Evolutionary conservation across 1,140 invertebrate genomes (phyloP), one percentile per base, ranked within the genome.

Genomic region (Drosophila willistoni): DNA sequence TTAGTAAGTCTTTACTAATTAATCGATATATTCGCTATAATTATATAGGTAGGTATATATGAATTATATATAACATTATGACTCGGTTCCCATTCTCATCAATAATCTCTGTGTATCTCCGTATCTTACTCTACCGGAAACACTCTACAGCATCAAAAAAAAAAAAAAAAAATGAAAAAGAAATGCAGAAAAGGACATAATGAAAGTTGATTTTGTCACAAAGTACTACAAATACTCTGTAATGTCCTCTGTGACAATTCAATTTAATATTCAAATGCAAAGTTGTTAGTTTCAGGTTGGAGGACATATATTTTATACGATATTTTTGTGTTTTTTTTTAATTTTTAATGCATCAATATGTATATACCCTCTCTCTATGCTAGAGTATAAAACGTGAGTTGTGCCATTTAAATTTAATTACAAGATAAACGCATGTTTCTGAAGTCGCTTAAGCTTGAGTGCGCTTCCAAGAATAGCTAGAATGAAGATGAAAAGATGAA

Each of bases 391-490:
- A 34, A 57, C 65, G 44, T 71, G 77, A 77, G 75, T 77, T 77
- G 71, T 71, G 39, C 73, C 74, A 77, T 77, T 77, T 77, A 78
- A 77, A 77, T 77, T 77, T 77, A 77, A 77, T 78, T 77, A 78
- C 63, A 68, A 77, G 75, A 77, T 77, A 77, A 77, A 77, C 75
- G 75, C 74, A 66, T 76, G 73, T 69, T 76, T 36, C 73, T 76
- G 60, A 68, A 57, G 72, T n/a, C 42, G 56, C 56, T 64, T 76
- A 42, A 64, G 71, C 73, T 62, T 64, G 63, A 74, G 25, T 73
- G 71, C 73, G 47, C 55, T 22, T 66, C 14, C 34, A 44, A 51
- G 34, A 68, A 65, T 62, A 59, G 60, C 29, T 3, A 12, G 7
- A 9, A 51, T 3, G 19, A 22, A 51, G 44, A 51, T 51, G 36